Conservation (phyloP, 1,140 invertebrate species). For the Leucophenga varia region DNA sequence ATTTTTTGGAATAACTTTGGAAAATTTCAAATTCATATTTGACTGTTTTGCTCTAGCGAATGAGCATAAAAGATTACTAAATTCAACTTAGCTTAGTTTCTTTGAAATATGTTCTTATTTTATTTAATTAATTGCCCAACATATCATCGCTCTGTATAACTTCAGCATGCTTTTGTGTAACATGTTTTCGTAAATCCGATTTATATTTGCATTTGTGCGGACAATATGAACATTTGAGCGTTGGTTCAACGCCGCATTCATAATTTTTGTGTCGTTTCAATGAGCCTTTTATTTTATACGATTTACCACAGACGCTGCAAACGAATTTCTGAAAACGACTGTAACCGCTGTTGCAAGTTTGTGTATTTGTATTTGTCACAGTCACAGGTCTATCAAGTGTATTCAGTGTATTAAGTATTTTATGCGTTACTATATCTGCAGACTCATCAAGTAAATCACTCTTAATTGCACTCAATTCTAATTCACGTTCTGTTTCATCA, state of each 20-base stretch:
- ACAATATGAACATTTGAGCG: slow-evolving; percentile 47
- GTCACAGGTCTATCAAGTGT: no score
- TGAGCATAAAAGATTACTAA: no score
- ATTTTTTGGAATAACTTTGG: neutral
- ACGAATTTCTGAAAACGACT: slow-evolving; percentile 47
- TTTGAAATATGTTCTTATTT: neutral
- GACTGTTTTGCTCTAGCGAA: no score
- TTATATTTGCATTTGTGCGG: slow-evolving; percentile 55
- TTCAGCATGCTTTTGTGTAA: slow-evolving; percentile 49
- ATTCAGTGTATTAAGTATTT: no score
- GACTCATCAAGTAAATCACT: slow-evolving; percentile 16
- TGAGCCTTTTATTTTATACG: slow-evolving; percentile 62
- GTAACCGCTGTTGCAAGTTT: no score
- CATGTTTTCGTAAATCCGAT: slow-evolving; percentile 51
- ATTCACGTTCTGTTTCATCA: slow-evolving; percentile 35
- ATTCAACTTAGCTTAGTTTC: no score
- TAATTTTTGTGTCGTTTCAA: slow-evolving; percentile 63
- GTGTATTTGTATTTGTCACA: no score
- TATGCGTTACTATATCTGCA: neutral
- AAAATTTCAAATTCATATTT: no score
- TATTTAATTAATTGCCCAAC: neutral
- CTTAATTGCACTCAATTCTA: slow-evolving; percentile 37
- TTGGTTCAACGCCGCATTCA: slow-evolving; percentile 64
- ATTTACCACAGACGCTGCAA: slow-evolving; percentile 61
- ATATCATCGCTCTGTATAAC: neutral